Evolutionary conservation across 2,113 vertebrate species (phyloP).

Genomic region (Oncorhynchus keta): DNA sequence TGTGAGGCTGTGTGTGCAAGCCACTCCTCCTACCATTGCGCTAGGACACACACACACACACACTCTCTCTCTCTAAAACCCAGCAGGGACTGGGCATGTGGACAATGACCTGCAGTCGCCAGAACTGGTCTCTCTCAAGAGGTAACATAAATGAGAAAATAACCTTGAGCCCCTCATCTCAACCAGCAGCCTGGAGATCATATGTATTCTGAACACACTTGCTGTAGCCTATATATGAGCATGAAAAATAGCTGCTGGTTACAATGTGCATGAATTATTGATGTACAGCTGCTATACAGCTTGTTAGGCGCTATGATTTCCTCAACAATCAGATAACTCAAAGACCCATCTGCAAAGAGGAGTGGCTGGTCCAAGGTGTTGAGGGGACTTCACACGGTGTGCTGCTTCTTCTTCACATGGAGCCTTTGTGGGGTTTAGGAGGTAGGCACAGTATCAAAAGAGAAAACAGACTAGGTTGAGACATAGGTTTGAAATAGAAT

Average conservation of each 20-base stretch:
- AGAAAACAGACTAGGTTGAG: too few species aligned
- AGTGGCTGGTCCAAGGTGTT: too few species aligned
- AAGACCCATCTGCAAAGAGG: too few species aligned
- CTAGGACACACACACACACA: too few species aligned
- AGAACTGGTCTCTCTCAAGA: not conserved
- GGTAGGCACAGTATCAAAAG: too few species aligned
- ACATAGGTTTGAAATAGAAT: too few species aligned
- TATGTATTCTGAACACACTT: constrained; percentile 12
- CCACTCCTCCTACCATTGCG: too few species aligned
- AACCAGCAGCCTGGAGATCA: not conserved
- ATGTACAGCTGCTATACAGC: constrained; percentile 3
- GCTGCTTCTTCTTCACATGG: too few species aligned
- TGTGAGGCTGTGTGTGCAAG: not conserved
- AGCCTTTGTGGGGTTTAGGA: too few species aligned
- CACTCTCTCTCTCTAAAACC: too few species aligned
- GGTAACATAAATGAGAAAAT: not conserved
- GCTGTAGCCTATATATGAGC: not conserved
- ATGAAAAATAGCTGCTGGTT: constrained; percentile 12
- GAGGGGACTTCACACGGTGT: too few species aligned
- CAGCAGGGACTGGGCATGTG: not conserved
- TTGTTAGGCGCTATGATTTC: not conserved
- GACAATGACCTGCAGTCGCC: not conserved
- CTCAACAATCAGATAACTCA: too few species aligned
- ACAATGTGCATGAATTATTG: constrained; percentile 25
- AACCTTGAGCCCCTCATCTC: not conserved